Conservation (phyloP, 2,797 vertebrate genomes). For the Neomorphus geoffroyi region DNA sequence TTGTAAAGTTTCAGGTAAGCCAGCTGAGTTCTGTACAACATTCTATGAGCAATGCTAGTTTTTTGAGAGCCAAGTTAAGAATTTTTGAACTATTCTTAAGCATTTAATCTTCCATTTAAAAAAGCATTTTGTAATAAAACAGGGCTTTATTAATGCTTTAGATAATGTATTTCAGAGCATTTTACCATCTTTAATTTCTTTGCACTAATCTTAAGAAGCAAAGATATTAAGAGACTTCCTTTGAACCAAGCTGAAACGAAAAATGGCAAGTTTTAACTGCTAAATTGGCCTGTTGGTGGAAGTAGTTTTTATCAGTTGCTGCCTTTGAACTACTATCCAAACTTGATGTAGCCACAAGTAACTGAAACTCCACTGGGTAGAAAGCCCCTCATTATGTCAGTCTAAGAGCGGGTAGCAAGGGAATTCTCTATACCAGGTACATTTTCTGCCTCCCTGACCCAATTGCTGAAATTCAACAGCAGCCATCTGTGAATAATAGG, state of each 20-base stretch:
- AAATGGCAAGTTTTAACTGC: neutral
- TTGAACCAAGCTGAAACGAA: neutral
- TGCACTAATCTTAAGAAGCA: neutral
- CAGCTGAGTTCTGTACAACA: neutral
- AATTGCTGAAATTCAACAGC: constrained; percentile 27
- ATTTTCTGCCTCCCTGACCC: neutral
- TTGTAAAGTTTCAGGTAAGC: neutral
- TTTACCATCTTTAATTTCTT: neutral
- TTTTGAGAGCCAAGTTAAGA: neutral
- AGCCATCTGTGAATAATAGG: constrained; percentile 25
- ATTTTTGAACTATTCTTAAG: neutral
- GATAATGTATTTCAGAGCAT: neutral
- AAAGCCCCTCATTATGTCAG: neutral
- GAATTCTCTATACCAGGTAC: constrained; percentile 8
- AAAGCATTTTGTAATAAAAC: neutral
- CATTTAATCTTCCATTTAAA: neutral
- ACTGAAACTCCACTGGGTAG: neutral
- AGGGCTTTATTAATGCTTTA: neutral
- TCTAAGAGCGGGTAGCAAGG: neutral
- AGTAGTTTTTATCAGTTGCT: neutral
- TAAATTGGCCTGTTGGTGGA: neutral
- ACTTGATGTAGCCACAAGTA: neutral
- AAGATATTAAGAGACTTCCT: neutral
- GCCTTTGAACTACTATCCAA: neutral
- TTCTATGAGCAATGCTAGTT: neutral